phyloP scores from a whole-genome alignment of 2,113 vertebrate species.

The Tringa solitaria region DNA sequence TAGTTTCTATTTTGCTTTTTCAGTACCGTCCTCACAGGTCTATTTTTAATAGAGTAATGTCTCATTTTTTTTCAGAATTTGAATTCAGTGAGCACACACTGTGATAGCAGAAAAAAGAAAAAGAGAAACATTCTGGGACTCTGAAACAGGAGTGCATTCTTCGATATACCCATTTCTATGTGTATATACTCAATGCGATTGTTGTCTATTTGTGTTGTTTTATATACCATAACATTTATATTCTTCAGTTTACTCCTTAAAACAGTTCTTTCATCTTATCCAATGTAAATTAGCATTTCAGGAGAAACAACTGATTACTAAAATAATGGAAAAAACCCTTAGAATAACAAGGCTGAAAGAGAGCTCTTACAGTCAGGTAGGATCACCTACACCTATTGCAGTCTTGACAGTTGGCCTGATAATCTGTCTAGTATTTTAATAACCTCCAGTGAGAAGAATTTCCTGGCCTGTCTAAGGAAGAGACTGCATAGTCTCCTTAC shows the following conservation, averaged over 20 bases:
- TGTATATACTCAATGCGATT: background rate
- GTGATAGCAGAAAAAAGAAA: background rate
- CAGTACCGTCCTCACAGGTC: background rate
- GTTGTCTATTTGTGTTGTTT: background rate
- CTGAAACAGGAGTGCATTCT: background rate
- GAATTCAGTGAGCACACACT: background rate
- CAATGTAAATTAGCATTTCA: background rate
- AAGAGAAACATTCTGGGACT: background rate
- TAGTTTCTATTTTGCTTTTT: background rate
- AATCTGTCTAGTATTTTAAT: background rate
- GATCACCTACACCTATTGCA: background rate
- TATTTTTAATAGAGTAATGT: background rate
- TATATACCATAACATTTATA: background rate
- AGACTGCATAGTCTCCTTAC: background rate
- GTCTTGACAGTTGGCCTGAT: background rate
- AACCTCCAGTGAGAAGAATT: background rate
- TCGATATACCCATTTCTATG: background rate
- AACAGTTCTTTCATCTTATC: background rate
- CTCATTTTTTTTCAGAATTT: background rate
- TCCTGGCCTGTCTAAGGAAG: background rate
- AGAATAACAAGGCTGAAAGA: background rate
- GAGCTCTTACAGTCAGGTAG: background rate
- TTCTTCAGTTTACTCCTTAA: background rate
- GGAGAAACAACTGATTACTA: background rate
- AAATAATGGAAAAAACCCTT: background rate